These are phyloP conservation scores for Kradibia gibbosae DNA, from an alignment of 1,140 invertebrate genomes.

Conservation along the genomic window DNA sequence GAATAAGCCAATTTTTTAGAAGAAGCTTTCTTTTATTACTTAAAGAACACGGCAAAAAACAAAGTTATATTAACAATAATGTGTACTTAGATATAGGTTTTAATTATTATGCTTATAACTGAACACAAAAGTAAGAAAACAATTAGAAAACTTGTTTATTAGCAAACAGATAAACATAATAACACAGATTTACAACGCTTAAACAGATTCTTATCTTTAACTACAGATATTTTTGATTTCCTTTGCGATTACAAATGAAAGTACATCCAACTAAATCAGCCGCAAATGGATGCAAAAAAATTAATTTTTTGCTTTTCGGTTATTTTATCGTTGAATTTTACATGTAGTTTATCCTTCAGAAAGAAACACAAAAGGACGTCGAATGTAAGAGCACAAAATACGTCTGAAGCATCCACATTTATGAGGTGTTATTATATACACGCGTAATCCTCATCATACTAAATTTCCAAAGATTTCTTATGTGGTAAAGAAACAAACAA, in stretches of 20 bases:
- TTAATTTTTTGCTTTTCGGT: conserved; percentile 37
- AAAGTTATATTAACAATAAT: too few relatives aligned
- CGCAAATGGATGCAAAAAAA: conserved; percentile 36
- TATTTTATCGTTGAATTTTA: background rate
- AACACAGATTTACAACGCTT: conserved; percentile 11
- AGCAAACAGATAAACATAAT: background rate
- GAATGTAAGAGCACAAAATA: background rate
- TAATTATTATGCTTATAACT: background rate
- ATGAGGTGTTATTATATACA: conserved; percentile 50
- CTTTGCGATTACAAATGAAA: conserved; percentile 4
- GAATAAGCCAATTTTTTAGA: too few relatives aligned
- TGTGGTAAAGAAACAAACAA: background rate
- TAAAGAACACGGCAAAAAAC: too few relatives aligned
- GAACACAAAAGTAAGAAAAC: too few relatives aligned
- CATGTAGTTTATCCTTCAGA: conserved; percentile 23
- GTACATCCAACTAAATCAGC: conserved; percentile 1
- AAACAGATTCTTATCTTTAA: conserved; percentile 18
- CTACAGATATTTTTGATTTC: conserved; percentile 6
- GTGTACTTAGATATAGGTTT: too few relatives aligned
- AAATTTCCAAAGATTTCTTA: conserved; percentile 36
- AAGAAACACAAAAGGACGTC: conserved; percentile 4
- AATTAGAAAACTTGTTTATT: background rate
- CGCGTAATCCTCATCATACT: conserved; percentile 16
- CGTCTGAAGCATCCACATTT: conserved; percentile 40
- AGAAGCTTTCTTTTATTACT: too few relatives aligned